Percentiles rank a stretch among this genome's conserved stretches.
phyloP scores from a whole-genome alignment of 2,888 invertebrate genomes.

The Melanargia galathea region DNA sequence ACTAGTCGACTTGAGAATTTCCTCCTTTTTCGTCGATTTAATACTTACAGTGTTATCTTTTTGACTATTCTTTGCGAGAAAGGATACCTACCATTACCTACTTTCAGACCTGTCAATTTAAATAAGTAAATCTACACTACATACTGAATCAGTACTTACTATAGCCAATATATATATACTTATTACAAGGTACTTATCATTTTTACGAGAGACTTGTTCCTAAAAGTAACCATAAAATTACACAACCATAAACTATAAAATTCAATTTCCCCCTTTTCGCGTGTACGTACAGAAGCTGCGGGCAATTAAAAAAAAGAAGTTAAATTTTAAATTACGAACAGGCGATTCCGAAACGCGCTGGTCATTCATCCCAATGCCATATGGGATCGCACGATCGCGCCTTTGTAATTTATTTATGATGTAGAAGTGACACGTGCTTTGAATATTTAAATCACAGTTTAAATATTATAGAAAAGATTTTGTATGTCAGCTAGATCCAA shows the following conservation, averaged over 20 bases:
- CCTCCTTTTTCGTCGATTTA: too few relatives aligned
- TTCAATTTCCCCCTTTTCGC: constrained; percentile 33
- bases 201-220: too few relatives aligned
- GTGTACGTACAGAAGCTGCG: constrained; percentile 43
- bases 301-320: constrained; percentile 51
- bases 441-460: constrained; percentile 29
- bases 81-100: too few relatives aligned
- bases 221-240: not conserved
- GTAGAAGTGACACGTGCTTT: constrained; percentile 67
- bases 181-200: too few relatives aligned
- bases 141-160: too few relatives aligned
- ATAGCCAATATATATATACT: too few relatives aligned
- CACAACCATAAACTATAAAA: not conserved
- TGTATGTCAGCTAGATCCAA: not conserved
- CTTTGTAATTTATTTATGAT: constrained; percentile 39
- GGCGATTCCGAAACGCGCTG: constrained; percentile 61
- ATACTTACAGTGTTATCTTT: too few relatives aligned
- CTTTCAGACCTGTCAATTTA: too few relatives aligned
- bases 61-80: too few relatives aligned
- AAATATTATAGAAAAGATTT: constrained; percentile 5
- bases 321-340: constrained; percentile 60
- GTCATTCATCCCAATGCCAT: constrained; percentile 76
- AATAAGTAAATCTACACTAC: too few relatives aligned
- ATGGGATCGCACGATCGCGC: constrained; percentile 64
- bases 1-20: too few relatives aligned